These are phyloP conservation scores for Ciconia maguari DNA, from an alignment of 2,113 vertebrate species.

Conservation along the genomic window DNA sequence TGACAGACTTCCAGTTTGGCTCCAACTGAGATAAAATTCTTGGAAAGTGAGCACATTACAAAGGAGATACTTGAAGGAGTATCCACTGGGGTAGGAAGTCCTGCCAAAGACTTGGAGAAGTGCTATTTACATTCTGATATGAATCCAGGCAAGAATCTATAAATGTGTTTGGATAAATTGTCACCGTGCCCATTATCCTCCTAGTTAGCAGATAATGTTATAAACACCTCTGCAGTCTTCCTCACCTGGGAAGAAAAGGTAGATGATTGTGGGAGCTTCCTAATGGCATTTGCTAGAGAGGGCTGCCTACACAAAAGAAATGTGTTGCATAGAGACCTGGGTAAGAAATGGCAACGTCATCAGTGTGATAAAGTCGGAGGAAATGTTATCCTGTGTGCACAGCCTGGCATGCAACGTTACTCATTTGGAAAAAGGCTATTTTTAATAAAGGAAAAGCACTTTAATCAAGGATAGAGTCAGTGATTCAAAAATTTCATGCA, in stretches of 20 bases:
- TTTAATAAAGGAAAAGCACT: slow-evolving; percentile 64
- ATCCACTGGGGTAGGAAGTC: not conserved
- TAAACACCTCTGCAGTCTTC: not conserved
- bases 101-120: slow-evolving; percentile 15
- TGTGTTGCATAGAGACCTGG: not conserved
- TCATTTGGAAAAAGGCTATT: slow-evolving; percentile 47
- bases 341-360: slow-evolving; percentile 6
- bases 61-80: slow-evolving; percentile 17
- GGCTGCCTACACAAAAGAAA: not conserved
- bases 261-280: not conserved
- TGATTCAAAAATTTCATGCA: slow-evolving; percentile 62
- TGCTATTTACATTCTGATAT: not conserved
- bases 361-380: not conserved
- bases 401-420: not conserved
- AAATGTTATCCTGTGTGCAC: not conserved
- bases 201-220: not conserved
- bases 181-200: not conserved
- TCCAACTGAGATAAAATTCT: slow-evolving; percentile 10
- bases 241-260: not conserved
- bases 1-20: slow-evolving; percentile 51
- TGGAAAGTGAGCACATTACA: slow-evolving; percentile 16
- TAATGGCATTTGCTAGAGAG: not conserved
- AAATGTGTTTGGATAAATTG: not conserved
- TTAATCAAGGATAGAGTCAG: slow-evolving; percentile 52
- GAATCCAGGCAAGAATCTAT: not conserved